Percentiles rank a stretch among this genome's conserved stretches.
phyloP scores from a whole-genome alignment of 37 sponge, comb jelly and placozoan genomes.

The Bolinopsis microptera region DNA sequence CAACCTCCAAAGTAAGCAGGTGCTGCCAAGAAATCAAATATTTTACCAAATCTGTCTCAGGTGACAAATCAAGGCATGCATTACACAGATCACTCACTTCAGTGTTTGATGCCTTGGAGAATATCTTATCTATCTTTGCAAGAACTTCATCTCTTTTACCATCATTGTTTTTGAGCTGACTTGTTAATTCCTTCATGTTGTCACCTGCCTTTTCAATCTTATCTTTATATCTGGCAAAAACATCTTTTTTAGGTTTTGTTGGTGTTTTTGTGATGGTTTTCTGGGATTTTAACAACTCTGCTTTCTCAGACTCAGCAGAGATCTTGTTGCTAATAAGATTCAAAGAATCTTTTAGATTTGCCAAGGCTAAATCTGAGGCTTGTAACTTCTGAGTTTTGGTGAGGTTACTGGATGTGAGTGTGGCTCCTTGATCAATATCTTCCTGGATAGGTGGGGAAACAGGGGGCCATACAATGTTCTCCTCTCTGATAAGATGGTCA shows the following conservation, averaged over 20 bases:
- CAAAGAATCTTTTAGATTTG: constrained; percentile 35
- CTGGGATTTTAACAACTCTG: not conserved
- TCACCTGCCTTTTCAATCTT: not conserved
- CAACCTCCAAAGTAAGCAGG: not conserved
- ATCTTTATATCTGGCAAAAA: constrained; percentile 36
- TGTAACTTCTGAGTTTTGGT: constrained; percentile 39
- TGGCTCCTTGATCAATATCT: not conserved
- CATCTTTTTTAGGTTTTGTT: constrained; percentile 20
- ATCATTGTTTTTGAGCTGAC: not conserved
- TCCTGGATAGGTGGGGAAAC: not conserved
- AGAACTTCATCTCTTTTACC: not conserved
- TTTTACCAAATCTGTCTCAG: not conserved
- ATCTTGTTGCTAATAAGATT: not conserved
- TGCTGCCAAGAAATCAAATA: constrained; percentile 14
- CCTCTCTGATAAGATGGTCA: constrained; percentile 14
- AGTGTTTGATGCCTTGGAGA: not conserved
- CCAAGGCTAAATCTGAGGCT: constrained; percentile 47
- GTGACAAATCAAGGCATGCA: not conserved
- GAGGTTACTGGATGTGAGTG: not conserved
- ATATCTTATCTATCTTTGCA: not conserved
- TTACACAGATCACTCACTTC: constrained; percentile 37
- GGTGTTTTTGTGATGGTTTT: constrained; percentile 26
- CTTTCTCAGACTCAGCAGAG: not conserved
- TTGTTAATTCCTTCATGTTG: not conserved
- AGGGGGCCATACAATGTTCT: constrained; percentile 50